Base-by-base conservation (phyloP, 2,888 invertebrate genomes). In the Cecidostiba fungosa region DNA sequence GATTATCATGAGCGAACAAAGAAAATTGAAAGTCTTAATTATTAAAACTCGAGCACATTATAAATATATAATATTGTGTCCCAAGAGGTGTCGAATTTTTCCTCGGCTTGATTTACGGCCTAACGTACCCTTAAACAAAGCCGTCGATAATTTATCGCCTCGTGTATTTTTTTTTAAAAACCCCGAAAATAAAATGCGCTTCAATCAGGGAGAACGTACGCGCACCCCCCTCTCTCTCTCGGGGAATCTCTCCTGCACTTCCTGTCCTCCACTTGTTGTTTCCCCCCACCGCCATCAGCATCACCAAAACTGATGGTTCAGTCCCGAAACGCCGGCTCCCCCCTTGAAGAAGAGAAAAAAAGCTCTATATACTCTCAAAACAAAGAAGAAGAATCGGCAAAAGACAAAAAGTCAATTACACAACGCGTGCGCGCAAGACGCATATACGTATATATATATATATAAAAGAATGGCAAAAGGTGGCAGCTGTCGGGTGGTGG, bases 401-500 rank as follows among this genome's bases (percentile, higher is more conserved):
- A 54, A 36, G 36, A 16, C 32, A 39, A 59, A 77, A 77, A 59
- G 77, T 77, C 76, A 59, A 77, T 77, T 77, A 77, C 14, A 26
- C 62, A 59, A 0, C 3, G 6, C 62, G 26, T 36, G 0, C 3
- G 6, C 62, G 26, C 59, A n/a, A n/a, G 54, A 54, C n/a, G 5
- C 1, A 6, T 1, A 16, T 16, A 50, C 1, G n/a, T 0, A n/a
- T 19, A n/a, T 5, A 3, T n/a, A 1, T 6, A n/a, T 54, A 43
- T n/a, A 50, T 3, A 14, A 66, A 77, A 77, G 85, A 85, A 77
- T 73, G 82, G 85, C 82, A 74, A 62, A 82, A 85, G 85, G 77
- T 82, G 85, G 82, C 85, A 85, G 85, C 85, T 85, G 85, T 82
- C 85, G 78, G 78, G 72, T 70, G 85, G 82, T 78, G 73, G 82